Conservation (phyloP, 2,797 vertebrate species). For the Onychomys torridus region DNA sequence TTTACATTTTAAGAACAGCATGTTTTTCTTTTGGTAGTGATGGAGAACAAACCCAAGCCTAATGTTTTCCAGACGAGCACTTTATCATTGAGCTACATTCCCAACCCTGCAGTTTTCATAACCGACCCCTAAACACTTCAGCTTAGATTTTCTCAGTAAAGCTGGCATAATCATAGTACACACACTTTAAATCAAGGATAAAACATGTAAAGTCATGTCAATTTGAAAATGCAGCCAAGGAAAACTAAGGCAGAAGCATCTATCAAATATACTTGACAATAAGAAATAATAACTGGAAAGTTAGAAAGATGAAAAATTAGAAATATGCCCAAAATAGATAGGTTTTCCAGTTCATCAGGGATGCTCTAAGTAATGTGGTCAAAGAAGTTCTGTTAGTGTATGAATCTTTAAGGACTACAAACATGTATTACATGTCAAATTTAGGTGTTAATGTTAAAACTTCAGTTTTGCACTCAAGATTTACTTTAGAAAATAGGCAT, state of each 20-base stretch:
- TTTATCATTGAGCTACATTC: neutral
- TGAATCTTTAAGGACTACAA: conserved; percentile 44
- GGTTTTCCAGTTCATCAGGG: too few relatives aligned
- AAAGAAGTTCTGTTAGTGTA: neutral
- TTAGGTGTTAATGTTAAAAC: neutral
- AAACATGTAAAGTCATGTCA: conserved; percentile 27
- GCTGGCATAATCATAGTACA: neutral
- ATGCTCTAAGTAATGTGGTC: neutral
- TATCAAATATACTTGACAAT: conserved; percentile 24
- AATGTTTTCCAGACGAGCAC: neutral
- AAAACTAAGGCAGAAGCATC: conserved; percentile 23
- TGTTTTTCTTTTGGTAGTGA: neutral
- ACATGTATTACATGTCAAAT: neutral
- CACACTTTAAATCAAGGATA: conserved; percentile 36
- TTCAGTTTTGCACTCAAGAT: conserved; percentile 29
- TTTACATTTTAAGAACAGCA: neutral
- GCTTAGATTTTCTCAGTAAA: conserved; percentile 39
- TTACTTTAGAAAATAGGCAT: neutral
- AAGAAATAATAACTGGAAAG: conserved; percentile 37
- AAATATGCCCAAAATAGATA: conserved; percentile 11
- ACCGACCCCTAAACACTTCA: conserved; percentile 7
- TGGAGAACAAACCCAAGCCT: neutral
- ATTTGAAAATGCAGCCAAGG: conserved; percentile 21
- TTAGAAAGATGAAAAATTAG: conserved; percentile 25
- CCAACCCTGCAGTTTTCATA: conserved; percentile 35